Evolutionary conservation across 2,113 vertebrate species (phyloP).

Genomic region (Petromus typicus): DNA sequence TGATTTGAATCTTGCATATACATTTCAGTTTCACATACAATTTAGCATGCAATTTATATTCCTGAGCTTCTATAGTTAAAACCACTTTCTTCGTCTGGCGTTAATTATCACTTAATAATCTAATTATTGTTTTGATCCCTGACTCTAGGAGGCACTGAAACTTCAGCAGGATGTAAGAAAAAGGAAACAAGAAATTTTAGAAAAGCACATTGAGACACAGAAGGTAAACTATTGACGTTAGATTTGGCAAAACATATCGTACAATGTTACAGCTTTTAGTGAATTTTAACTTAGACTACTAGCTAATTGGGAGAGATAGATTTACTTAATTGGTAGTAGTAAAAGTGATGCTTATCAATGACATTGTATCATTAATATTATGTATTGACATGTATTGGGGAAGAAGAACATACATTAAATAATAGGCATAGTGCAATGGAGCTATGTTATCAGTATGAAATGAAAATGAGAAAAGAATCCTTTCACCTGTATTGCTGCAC

Average conservation of each 20-base stretch:
- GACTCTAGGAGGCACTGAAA: slow-evolving; percentile 92
- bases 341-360: neutral
- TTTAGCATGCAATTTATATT: slow-evolving; percentile 52
- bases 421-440: neutral
- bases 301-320: slow-evolving; percentile 22
- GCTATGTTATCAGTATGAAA: neutral
- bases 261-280: slow-evolving; percentile 1
- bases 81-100: neutral
- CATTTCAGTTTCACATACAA: slow-evolving; percentile 35
- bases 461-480: slow-evolving; percentile 22
- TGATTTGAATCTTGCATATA: slow-evolving; percentile 4
- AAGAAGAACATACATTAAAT: neutral
- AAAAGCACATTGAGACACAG: slow-evolving; percentile 99
- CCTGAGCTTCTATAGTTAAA: neutral
- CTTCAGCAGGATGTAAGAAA: slow-evolving; percentile 98
- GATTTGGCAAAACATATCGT: slow-evolving; percentile 34
- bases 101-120: slow-evolving; percentile 31
- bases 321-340: slow-evolving; percentile 19
- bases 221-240: slow-evolving; percentile 89
- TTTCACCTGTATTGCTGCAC: neutral
- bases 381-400: neutral
- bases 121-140: slow-evolving; percentile 70
- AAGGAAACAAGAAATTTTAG: slow-evolving; percentile 98
- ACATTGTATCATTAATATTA: neutral
- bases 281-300: neutral